Evolutionary conservation across 2,797 vertebrate species (phyloP), one percentile per base, ranked within the genome.

Genomic region (Helicolenus hilgendorfi): DNA sequence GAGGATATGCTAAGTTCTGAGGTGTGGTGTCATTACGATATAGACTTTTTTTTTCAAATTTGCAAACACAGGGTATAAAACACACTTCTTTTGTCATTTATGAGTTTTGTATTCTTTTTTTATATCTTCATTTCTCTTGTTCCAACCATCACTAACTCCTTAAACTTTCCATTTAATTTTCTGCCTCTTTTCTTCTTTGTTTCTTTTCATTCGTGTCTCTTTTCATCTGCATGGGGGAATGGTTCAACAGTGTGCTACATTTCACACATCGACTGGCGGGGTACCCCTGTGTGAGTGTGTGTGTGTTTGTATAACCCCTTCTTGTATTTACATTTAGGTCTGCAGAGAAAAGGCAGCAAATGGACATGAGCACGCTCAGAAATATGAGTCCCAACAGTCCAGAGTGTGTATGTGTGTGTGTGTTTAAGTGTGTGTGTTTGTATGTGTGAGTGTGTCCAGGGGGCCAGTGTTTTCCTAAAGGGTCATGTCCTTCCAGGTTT

Each of bases 231-330:
- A n/a, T 87, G 83, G 79, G 77, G 45, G 77, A 81, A 86, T 80
- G 87, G 93, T 81, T 90, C 70, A 79, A 80, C 86, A 85, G 91
- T 22, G 83, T 72, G 91, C 91, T 85, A 91, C 91, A 93, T 94
- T 96, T 97, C 95, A 96, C 96, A 97, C 92, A 69, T 95, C 81
- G 56, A 81, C 91, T 82, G 78, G 79, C 87, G 20, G 58, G 77
- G 76, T 70, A 79, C 81, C 79, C 79, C 76, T 80, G 75, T 68
- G 72, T 80, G 58, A 71, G 84, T 45, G 41, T 60, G 81, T 85
- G 92, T 86, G 71, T 96, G 88, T 97, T 96, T 97, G 91, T 86
- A 80, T 97, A 96, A 97, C 94, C 93, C 91, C 88, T 81, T 83
- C 62, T 84, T 86, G 72, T 97, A 94, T 97, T 97, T 95, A 91